phyloP scores from a whole-genome alignment of 2,797 vertebrate species.

The Enteromius paludinosus region DNA sequence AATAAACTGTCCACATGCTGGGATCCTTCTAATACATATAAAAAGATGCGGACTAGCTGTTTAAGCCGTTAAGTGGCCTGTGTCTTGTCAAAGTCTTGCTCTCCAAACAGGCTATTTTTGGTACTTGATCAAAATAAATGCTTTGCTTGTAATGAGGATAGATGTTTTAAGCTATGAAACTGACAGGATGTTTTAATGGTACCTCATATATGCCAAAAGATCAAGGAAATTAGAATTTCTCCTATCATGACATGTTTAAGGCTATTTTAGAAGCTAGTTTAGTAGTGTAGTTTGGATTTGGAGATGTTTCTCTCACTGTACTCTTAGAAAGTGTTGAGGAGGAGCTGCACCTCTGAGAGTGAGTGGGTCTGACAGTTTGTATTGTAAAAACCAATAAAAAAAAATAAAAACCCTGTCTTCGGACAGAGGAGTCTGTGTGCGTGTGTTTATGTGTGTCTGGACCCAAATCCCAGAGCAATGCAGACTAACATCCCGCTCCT shows the following conservation, averaged over 20 bases:
- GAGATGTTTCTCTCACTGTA: conserved; percentile 25
- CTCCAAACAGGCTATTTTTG: too few species aligned
- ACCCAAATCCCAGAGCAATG: conserved; percentile 33
- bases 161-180: not conserved
- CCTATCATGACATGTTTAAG: not conserved
- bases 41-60: too few species aligned
- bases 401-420: not conserved
- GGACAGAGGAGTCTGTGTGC: conserved; percentile 56
- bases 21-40: too few species aligned
- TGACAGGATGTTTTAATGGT: not conserved
- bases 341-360: conserved; percentile 45
- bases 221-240: not conserved
- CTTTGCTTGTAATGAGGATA: not conserved
- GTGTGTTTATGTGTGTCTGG: conserved; percentile 14
- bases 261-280: not conserved
- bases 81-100: too few species aligned
- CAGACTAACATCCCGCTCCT: conserved; percentile 40
- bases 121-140: not conserved
- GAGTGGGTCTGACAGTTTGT: conserved; percentile 55
- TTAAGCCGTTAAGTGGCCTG: too few species aligned
- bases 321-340: conserved; percentile 37
- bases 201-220: not conserved
- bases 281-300: not conserved
- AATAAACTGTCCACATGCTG: too few species aligned
- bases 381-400: conserved; percentile 42